A percentile compares a stretch with the other conserved stretches of the same genome.
Conservation (phyloP, 92 coral and sea anemone species). For the Chrysogorgia sp. region DNA sequence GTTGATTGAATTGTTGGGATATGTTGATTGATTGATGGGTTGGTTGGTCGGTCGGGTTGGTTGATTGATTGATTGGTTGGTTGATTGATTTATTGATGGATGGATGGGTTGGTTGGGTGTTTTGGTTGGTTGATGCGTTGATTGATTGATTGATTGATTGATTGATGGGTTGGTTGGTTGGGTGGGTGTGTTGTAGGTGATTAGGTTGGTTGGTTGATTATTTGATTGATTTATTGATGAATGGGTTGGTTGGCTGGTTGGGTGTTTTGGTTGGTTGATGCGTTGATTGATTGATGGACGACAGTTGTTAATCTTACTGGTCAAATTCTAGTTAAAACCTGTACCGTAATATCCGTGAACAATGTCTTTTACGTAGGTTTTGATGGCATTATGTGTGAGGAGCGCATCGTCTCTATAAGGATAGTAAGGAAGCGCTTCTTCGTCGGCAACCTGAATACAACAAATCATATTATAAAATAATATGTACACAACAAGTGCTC, state of each 20-base stretch:
- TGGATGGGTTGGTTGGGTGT: not conserved
- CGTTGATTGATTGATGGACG: too few species aligned
- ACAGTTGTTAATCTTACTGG: not conserved
- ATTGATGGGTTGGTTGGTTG: not conserved
- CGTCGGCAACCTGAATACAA: constrained; percentile 74
- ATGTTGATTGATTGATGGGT: too few species aligned
- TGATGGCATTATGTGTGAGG: constrained; percentile 76
- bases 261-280: not conserved
- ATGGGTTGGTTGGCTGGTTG: not conserved
- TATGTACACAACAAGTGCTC: not conserved
- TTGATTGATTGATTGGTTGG: too few species aligned
- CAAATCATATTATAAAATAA: not conserved
- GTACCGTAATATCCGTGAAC: constrained; percentile 81
- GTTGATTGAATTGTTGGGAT: too few species aligned
- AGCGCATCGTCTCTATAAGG: constrained; percentile 97
- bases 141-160: not conserved
- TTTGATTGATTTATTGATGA: not conserved
- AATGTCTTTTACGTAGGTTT: constrained; percentile 85
- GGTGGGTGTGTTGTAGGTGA: too few species aligned
- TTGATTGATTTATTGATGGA: not conserved
- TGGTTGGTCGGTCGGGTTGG: too few species aligned
- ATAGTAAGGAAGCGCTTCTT: constrained; percentile 81
- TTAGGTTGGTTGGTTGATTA: not conserved
- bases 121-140: not conserved
- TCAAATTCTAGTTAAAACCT: not conserved